phyloP scores from a whole-genome alignment of 1,140 invertebrate species.

The Macrosteles quadrilineatus region DNA sequence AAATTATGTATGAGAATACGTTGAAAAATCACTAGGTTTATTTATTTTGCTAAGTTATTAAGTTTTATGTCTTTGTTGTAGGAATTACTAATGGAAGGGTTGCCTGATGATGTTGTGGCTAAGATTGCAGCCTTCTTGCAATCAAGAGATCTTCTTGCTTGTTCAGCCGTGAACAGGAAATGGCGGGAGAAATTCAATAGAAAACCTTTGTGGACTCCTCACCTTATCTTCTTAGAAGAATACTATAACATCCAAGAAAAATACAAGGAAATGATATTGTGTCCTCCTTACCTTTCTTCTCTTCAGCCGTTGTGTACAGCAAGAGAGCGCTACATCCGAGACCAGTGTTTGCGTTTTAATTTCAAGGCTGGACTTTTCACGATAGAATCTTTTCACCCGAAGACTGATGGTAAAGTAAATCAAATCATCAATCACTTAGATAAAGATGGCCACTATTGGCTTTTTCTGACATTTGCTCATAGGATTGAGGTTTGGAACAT shows the following conservation, averaged over 20 bases:
- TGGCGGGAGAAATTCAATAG: constrained; percentile 10
- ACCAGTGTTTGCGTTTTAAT: constrained; percentile 16
- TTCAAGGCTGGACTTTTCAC: background rate
- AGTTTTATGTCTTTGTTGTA: too few species aligned
- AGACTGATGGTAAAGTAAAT: background rate
- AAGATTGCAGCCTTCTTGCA: background rate
- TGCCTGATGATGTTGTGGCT: background rate
- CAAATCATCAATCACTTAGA: background rate
- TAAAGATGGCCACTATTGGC: constrained; percentile 12
- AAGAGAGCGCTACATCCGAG: background rate
- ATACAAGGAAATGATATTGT: constrained; percentile 11
- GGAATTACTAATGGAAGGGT: background rate
- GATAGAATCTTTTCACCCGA: background rate
- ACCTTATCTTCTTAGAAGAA: background rate
- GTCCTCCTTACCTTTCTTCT: background rate
- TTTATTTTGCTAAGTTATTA: too few species aligned
- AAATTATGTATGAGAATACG: too few species aligned
- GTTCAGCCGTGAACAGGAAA: background rate
- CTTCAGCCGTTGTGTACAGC: background rate
- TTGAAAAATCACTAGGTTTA: too few species aligned
- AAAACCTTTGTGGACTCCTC: background rate
- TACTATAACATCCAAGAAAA: constrained; percentile 9
- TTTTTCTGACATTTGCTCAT: background rate
- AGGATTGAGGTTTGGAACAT: constrained; percentile 1
- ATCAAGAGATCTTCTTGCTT: background rate